Evolutionary conservation across 2,113 vertebrate genomes (phyloP), one percentile per base, ranked within the genome.

Genomic region (Brienomyrus brachyistius): DNA sequence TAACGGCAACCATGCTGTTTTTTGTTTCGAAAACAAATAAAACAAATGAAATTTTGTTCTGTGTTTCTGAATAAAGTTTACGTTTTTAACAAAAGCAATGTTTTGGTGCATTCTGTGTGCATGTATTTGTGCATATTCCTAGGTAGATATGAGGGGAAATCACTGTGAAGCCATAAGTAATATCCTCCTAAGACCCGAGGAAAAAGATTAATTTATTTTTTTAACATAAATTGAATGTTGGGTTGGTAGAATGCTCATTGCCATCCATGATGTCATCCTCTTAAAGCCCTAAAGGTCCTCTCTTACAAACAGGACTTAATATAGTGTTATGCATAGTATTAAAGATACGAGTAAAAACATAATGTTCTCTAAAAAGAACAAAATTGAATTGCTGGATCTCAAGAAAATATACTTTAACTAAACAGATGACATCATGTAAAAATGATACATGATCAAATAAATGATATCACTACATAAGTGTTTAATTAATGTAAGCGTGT

Each of bases 61-160:
- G 48, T 31, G 50, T 87, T 87, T 59, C 86, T 87, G 51, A 87
- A 54, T 87, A 87, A 87, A 87, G 17, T 87, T 87, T 56, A 87
- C 50, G 17, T 87, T 87, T 87, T 27, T 86, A 50, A 86, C 10
- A 80, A 80, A 86, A 27, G 21, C 23, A n/a, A 47, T 23, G 83
- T 80, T 80, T 80, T 80, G 31, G 15, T 80, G 74, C 35, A 80
- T 80, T 80, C 43, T 80, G 13, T 80, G 35, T 43, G 17, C 74
- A 40, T 80, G 5, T 1, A 77, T 15, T 77, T 17, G 1, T 77
- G 70, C 19, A 40, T 77, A 77, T 35, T 35, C 31, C 13, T 77
- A 7, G 11, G 31, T 77, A 35, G 70, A 40, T 77, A 2, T 40
- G n/a, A 27, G n/a, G 62, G n/a, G n/a, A 66, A 70, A 70, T 70